These are phyloP conservation scores for Sebastes dallii DNA, from an alignment of 2,797 vertebrate genomes.

Conservation along the genomic window DNA sequence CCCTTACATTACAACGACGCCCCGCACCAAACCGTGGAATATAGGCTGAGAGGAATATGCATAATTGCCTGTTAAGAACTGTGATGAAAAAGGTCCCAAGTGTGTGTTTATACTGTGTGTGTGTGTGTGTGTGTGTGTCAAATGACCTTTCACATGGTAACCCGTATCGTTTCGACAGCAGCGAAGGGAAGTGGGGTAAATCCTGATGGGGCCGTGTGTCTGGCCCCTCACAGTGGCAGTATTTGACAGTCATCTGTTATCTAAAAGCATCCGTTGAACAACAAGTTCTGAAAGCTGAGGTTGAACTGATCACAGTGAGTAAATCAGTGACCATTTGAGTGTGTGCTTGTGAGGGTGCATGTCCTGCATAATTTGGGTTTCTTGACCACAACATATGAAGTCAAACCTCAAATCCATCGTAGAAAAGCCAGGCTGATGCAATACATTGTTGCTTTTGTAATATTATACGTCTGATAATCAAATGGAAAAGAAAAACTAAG, in stretches of 20 bases:
- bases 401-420: conserved; percentile 31
- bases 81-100: conserved; percentile 65
- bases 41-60: conserved; percentile 67
- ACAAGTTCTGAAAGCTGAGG: conserved; percentile 67
- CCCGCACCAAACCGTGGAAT: conserved; percentile 63
- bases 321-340: conserved; percentile 44
- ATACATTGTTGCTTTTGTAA: conserved; percentile 31
- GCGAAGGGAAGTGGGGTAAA: conserved; percentile 70
- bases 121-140: conserved; percentile 39
- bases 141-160: conserved; percentile 74
- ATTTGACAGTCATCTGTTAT: conserved; percentile 66
- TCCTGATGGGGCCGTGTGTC: conserved; percentile 62
- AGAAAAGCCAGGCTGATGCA: conserved; percentile 45
- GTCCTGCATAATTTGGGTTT: conserved; percentile 43
- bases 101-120: conserved; percentile 58
- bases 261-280: conserved; percentile 65
- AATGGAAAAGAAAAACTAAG: conserved; percentile 51
- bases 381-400: conserved; percentile 39
- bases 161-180: conserved; percentile 84
- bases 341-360: conserved; percentile 51
- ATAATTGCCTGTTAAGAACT: conserved; percentile 67
- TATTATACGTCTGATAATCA: conserved; percentile 44
- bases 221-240: conserved; percentile 81
- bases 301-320: conserved; percentile 46
- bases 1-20: conserved; percentile 32